Conservation (phyloP, 2,797 vertebrate species). For the Pelodytes ibericus region DNA sequence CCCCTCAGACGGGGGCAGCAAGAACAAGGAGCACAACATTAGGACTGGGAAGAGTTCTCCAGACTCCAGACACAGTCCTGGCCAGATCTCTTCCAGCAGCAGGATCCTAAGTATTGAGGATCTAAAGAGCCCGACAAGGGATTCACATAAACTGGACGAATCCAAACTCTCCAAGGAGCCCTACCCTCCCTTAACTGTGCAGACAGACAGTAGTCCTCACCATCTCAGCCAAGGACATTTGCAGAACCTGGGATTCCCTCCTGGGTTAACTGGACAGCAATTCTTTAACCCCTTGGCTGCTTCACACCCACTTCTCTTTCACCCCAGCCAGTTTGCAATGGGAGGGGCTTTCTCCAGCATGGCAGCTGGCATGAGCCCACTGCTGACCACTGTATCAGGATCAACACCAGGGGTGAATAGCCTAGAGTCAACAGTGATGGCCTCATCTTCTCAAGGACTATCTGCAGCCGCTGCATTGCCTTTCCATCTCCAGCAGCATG, state of each 20-base stretch:
- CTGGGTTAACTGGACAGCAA: slow-evolving; percentile 87
- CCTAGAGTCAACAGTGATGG: slow-evolving; percentile 85
- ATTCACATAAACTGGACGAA: slow-evolving; percentile 81
- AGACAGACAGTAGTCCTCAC: slow-evolving; percentile 83
- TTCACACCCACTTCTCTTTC: slow-evolving; percentile 90
- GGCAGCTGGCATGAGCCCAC: slow-evolving; percentile 89
- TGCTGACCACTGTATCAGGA: slow-evolving; percentile 89
- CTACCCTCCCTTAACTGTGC: slow-evolving; percentile 85
- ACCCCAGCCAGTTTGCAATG: slow-evolving; percentile 95
- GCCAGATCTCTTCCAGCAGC: slow-evolving; percentile 83
- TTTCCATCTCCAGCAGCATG: slow-evolving; percentile 96
- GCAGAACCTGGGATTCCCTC: slow-evolving; percentile 90
- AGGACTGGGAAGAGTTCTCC: slow-evolving; percentile 83
- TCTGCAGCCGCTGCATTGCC: slow-evolving; percentile 85
- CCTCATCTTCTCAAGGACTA: slow-evolving; percentile 86
- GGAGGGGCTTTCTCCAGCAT: slow-evolving; percentile 94
- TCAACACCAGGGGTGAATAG: slow-evolving; percentile 81
- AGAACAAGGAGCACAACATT: slow-evolving; percentile 69
- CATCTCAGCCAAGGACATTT: slow-evolving; percentile 81
- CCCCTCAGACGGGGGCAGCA: slow-evolving; percentile 66
- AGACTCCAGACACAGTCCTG: slow-evolving; percentile 90
- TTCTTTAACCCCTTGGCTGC: slow-evolving; percentile 90
- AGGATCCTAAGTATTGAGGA: slow-evolving; percentile 77
- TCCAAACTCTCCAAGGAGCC: slow-evolving; percentile 83
- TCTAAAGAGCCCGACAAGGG: slow-evolving; percentile 78